phyloP scores from a whole-genome alignment of 2,797 vertebrate species.

The Mus spretus region DNA sequence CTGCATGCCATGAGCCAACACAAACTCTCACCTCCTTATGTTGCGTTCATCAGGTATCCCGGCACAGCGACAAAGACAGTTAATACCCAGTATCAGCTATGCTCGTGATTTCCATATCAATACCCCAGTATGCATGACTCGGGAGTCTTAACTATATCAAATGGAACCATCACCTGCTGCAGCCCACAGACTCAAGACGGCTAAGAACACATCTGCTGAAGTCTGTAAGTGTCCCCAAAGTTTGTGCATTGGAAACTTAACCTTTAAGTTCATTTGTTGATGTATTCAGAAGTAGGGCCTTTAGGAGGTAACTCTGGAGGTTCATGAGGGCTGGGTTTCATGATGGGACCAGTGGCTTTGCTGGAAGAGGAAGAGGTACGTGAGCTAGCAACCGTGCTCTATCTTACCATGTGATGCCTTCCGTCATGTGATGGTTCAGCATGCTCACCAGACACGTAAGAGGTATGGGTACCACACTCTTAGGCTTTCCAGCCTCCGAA shows the following conservation, averaged over 20 bases:
- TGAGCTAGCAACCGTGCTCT: background rate
- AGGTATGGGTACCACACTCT: background rate
- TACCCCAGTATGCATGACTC: too few relatives aligned
- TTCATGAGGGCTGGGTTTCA: background rate
- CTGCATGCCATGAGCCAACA: background rate
- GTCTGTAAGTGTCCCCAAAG: background rate
- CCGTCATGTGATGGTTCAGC: too few relatives aligned
- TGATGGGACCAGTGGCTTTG: background rate
- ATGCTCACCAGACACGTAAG: background rate
- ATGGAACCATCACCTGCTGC: background rate
- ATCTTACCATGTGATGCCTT: background rate
- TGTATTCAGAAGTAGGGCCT: background rate
- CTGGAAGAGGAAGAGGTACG: background rate
- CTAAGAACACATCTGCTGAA: background rate
- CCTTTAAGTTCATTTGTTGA: background rate
- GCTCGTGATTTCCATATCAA: background rate
- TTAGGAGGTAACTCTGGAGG: background rate
- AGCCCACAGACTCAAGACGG: background rate
- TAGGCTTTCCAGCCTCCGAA: background rate
- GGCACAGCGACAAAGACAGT: background rate
- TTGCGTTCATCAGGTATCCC: background rate
- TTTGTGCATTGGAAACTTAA: background rate
- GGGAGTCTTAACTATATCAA: background rate
- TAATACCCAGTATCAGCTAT: background rate
- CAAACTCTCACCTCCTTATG: background rate